A percentile compares a stretch with the other conserved stretches of the same genome.
phyloP scores from a whole-genome alignment of 2,888 invertebrate species.

The Caenorhabditis panamensis region DNA sequence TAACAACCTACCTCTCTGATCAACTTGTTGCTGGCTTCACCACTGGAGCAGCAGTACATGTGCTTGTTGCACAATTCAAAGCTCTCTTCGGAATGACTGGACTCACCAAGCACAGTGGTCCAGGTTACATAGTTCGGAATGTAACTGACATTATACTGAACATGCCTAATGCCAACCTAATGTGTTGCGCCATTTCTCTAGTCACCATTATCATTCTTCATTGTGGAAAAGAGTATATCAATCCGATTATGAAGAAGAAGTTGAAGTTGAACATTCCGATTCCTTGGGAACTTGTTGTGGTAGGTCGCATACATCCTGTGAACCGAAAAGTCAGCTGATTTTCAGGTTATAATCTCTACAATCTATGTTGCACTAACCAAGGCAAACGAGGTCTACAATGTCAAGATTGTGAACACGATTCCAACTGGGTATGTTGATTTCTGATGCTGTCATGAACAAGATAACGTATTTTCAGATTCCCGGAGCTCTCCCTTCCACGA shows the following conservation, averaged over 20 bases:
- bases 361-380: slow-evolving; percentile 40
- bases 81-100: slow-evolving; percentile 82
- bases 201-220: slow-evolving; percentile 79
- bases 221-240: slow-evolving; percentile 82
- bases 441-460: no score
- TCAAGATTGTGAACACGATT: slow-evolving; percentile 73
- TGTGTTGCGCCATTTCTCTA: slow-evolving; percentile 85
- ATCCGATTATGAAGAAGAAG: slow-evolving; percentile 82
- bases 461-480: slow-evolving; percentile 74
- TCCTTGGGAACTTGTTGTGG: slow-evolving; percentile 81
- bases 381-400: slow-evolving; percentile 33
- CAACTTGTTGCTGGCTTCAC: slow-evolving; percentile 83
- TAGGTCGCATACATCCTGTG: slow-evolving; percentile 34
- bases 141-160: slow-evolving; percentile 85
- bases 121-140: slow-evolving; percentile 83
- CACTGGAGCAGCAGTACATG: slow-evolving; percentile 83
- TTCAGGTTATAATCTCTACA: slow-evolving; percentile 47
- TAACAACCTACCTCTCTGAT: slow-evolving; percentile 81
- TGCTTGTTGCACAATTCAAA: slow-evolving; percentile 83
- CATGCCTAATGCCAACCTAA: slow-evolving; percentile 83
- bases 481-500: slow-evolving; percentile 70
- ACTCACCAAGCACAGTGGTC: slow-evolving; percentile 81
- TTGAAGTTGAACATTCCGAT: slow-evolving; percentile 79
- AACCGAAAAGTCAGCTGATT: slow-evolving; percentile 6
- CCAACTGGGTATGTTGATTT: slow-evolving; percentile 82